Conservation (phyloP, 2,113 vertebrate species). For the Grammomys surdaster region DNA sequence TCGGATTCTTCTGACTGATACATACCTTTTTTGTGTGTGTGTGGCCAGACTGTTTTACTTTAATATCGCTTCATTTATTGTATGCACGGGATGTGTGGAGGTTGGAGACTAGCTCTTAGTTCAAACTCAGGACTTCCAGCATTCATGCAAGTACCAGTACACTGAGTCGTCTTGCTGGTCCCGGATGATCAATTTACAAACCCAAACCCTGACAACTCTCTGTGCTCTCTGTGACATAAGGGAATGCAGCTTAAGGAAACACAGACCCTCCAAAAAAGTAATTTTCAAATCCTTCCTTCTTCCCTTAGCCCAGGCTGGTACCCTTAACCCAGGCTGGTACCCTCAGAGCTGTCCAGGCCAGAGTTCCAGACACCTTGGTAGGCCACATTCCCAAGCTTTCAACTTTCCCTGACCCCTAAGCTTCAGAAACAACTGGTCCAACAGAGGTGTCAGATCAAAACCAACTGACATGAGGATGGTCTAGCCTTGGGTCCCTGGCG, state of each 20-base stretch:
- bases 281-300: neutral
- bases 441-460: slow-evolving; percentile 15
- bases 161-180: accelerated
- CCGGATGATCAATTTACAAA: neutral
- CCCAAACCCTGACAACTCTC: neutral
- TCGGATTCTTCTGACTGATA: neutral
- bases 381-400: neutral
- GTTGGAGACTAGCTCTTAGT: neutral
- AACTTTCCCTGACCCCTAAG: neutral
- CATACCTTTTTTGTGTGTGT: neutral
- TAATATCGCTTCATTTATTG: neutral
- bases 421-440: neutral
- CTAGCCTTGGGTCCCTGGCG: neutral
- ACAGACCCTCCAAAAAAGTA: neutral
- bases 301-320: neutral
- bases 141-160: neutral
- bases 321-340: too few species aligned
- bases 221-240: neutral
- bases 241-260: neutral
- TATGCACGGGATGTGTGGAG: neutral
- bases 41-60: neutral
- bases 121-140: too few species aligned
- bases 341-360: neutral
- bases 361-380: neutral
- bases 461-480: slow-evolving; percentile 8